Base-by-base conservation (phyloP, 2,113 vertebrate species). In the Brachypodius melanocephalos region DNA sequence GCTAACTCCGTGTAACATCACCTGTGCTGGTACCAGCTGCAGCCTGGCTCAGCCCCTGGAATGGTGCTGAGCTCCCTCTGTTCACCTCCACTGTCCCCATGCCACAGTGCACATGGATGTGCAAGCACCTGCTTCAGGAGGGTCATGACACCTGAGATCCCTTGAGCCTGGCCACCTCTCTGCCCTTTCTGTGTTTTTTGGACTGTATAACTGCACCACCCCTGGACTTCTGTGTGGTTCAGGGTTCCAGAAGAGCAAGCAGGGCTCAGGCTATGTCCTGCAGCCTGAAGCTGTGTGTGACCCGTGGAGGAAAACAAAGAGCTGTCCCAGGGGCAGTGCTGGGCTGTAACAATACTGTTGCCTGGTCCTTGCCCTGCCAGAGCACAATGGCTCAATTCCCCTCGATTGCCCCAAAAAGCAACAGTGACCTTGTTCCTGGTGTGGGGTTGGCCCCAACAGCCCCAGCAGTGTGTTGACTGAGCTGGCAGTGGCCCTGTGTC, bases 341-440 rank as follows among this genome's bases (percentile, higher is more conserved):
- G n/a, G 31, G 36, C 49, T 65, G 25, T 25, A 17, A 20, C 5
- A 24, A 31, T 18, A 29, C 52, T 87, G 54, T 49, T 55, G 66
- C 34, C 48, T 11, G 10, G 7, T 45, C n/a, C 32, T 2, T 74
- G 20, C 42, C 49, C 54, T 32, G 16, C 25, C 25, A 14, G 51
- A 77, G 61, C 45, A 20, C 5, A 2, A 16, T 28, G 10, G 9
- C 42, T 89, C 29, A 20, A 4, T 25, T 59, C 48, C 15, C 43
- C 21, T 66, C 4, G 0, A 3, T 24, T 28, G 25, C 25, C n/a
- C 65, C 34, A 77, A 81, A 79, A 83, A 65, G 7, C n/a, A 52
- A 4, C 26, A 29, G 29, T 1, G 15, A 46, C 26, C 32, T 45
- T 34, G 4, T 63, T 61, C 25, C 40, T 1, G 0, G 26, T 0